Percentiles rank a stretch among this genome's conserved stretches.
Evolutionary conservation across 2,113 vertebrate species (phyloP).

Genomic region (Isurus oxyrinchus): DNA sequence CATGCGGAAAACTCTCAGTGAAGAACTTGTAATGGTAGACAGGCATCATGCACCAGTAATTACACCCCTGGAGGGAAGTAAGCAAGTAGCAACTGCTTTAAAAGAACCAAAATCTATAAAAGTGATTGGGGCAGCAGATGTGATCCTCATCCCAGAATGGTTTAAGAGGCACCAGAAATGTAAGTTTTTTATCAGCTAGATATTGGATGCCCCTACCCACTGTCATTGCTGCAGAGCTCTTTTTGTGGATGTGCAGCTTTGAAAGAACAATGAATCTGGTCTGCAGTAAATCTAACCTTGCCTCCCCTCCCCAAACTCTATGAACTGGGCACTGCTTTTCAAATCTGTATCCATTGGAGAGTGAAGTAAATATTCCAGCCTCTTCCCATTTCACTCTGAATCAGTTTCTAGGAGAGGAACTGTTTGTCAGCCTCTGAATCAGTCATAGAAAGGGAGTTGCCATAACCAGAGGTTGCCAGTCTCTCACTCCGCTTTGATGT

Average conservation of each 20-base stretch:
- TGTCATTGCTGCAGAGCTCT: not conserved
- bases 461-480: not conserved
- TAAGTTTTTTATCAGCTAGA: not conserved
- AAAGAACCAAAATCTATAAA: not conserved
- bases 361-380: not conserved
- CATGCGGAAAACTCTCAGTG: not conserved
- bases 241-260: not conserved
- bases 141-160: not conserved
- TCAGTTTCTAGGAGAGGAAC: not conserved
- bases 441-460: not conserved
- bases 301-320: not conserved
- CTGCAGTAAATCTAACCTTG: not conserved
- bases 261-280: not conserved
- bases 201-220: not conserved
- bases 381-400: not conserved
- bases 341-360: not conserved
- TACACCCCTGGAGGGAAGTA: not conserved
- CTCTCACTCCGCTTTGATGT: not conserved
- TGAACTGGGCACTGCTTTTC: not conserved
- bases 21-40: not conserved
- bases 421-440: not conserved
- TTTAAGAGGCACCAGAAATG: not conserved
- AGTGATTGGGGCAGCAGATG: not conserved
- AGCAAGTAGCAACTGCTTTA: not conserved
- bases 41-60: not conserved